phyloP scores from a whole-genome alignment of 2,797 vertebrate genomes.

The Paguma larvata region DNA sequence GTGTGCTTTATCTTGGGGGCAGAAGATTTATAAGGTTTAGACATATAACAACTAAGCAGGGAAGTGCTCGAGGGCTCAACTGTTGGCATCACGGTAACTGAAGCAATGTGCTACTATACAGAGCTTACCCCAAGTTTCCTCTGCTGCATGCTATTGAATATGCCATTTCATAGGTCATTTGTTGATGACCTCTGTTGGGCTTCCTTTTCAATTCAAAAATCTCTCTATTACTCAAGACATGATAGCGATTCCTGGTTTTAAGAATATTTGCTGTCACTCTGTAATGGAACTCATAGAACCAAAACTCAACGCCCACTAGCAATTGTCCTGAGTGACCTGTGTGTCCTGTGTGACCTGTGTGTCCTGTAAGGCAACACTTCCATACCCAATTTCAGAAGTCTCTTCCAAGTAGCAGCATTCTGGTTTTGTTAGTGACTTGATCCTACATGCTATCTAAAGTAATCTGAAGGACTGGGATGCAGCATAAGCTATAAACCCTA shows the following conservation, averaged over 20 bases:
- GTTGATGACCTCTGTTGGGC: neutral
- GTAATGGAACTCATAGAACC: neutral
- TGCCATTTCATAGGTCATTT: neutral
- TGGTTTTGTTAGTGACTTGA: neutral
- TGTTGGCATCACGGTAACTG: neutral
- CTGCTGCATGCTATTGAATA: neutral
- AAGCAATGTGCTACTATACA: neutral
- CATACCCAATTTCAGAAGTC: neutral
- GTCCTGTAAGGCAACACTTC: neutral
- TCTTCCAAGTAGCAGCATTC: neutral
- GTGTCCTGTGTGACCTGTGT: too few species aligned
- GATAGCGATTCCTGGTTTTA: neutral
- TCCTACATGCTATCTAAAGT: neutral
- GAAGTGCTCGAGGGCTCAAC: neutral
- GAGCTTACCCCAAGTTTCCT: neutral
- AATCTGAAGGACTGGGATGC: neutral
- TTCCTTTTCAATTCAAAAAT: neutral
- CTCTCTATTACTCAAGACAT: neutral
- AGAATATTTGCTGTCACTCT: neutral
- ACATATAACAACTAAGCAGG: neutral
- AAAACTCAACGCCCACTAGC: neutral
- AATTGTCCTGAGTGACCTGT: neutral
- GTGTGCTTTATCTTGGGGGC: neutral
- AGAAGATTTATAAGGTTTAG: neutral
- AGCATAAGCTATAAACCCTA: neutral